Conservation (phyloP, 2,797 vertebrate genomes). For the Ceyx erithaca region DNA sequence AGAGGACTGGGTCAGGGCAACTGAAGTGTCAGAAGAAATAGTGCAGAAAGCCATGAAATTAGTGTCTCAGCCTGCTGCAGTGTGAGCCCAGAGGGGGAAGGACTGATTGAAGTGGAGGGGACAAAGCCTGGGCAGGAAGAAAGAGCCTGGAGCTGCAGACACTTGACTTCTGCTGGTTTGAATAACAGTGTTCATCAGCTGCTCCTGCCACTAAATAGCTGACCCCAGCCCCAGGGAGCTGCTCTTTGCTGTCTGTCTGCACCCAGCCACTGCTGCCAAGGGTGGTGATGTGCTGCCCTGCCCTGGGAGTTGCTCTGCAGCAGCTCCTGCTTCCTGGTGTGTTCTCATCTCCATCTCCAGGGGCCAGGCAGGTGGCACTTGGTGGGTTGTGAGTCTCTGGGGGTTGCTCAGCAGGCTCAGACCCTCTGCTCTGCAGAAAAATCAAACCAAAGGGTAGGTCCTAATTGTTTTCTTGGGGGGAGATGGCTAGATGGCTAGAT, state of each 20-base stretch:
- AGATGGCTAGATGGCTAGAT: too few species aligned
- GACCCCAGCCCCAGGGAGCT: background rate
- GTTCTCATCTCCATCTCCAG: background rate
- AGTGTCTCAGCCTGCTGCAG: background rate
- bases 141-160: background rate
- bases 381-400: background rate
- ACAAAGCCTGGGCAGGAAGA: background rate
- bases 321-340: background rate
- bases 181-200: background rate
- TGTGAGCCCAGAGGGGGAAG: background rate
- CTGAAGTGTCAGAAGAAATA: background rate
- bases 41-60: background rate
- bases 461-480: background rate
- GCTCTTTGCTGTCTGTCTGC: background rate
- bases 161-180: background rate
- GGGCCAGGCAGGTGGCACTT: background rate
- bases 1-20: background rate
- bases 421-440: background rate
- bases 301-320: background rate
- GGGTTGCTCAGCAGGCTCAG: background rate
- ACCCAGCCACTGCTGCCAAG: background rate
- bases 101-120: background rate
- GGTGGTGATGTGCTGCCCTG: rapidly evolving
- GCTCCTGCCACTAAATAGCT: rapidly evolving
- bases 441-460: background rate